Base-by-base conservation (phyloP, 2,113 vertebrate genomes). In the Crotophaga sulcirostris region DNA sequence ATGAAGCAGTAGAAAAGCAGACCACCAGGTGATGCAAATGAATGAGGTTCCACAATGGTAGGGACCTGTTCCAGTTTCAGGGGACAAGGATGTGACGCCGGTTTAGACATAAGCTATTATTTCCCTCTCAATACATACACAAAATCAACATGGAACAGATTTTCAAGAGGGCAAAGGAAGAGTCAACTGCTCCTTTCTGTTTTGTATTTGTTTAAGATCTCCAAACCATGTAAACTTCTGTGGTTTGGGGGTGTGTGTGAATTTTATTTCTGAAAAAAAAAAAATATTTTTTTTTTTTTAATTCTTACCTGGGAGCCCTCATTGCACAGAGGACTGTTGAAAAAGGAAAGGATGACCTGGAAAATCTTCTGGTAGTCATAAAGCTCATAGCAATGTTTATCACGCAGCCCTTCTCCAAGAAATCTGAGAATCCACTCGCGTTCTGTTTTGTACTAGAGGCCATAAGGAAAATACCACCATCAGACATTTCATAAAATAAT, bases 371-470 rank as follows among this genome's bases (percentile, higher is more conserved):
- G 99, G 85, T 98, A 97, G 87, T 98, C 97, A 36, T 98, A 99
- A 10, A 99, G 87, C 34, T 99, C 97, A 5, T 98, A 99, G 95
- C 98, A 99, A 33, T 98, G 80, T 29, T 96, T 97, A 88, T 99
- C 99, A 24, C 96, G 98, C 40, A 99, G 90, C 15, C 99, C 99
- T 78, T 99, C 98, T 76, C 97, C 97, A 75, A 99, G 97, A 25
- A 99, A 85, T 11, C 86, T 97, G 23, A 99, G 85, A 66, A 99
- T 96, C 99, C 99, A 99, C 19, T 98, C 98, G 14, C 98, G 98
- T 78, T 99, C 99, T 11, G 93, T 75, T 97, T 98, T 99, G 88
- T 99, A 98, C 99, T 99, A 73, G 24, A 91, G 90, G 58, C 25
- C 95, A 34, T 36, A 76, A 51, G 54, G 47, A 89, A 51, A 84